phyloP scores from a whole-genome alignment of 1,140 invertebrate species.

The Drosophila busckii region DNA sequence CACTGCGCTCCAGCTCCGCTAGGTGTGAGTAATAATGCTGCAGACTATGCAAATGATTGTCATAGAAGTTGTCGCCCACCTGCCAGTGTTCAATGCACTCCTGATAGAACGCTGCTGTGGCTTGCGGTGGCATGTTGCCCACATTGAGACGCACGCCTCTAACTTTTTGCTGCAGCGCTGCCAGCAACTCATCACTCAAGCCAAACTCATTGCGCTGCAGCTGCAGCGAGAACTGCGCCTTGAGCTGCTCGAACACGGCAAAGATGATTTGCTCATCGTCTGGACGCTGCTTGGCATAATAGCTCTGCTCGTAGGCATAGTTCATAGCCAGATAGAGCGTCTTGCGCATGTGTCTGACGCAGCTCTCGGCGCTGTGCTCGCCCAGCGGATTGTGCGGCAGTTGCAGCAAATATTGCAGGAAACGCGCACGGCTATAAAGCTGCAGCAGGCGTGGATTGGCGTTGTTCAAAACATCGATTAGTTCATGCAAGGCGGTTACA shows the following conservation, averaged over 20 bases:
- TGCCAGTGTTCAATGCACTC: constrained; percentile 26
- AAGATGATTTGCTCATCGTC: constrained; percentile 45
- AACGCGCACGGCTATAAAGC: constrained; percentile 42
- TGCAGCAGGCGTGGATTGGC: constrained; percentile 27
- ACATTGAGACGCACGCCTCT: constrained; percentile 43
- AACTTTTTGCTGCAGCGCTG: constrained; percentile 30
- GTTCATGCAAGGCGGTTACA: constrained; percentile 9
- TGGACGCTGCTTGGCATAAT: constrained; percentile 24
- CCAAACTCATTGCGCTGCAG: constrained; percentile 31
- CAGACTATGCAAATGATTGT: constrained; percentile 52
- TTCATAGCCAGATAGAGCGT: constrained; percentile 60
- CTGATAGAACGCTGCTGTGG: constrained; percentile 27
- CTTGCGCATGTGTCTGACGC: constrained; percentile 43
- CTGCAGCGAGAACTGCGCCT: constrained; percentile 25
- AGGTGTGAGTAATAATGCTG: constrained; percentile 36
- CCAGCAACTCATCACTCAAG: constrained; percentile 18
- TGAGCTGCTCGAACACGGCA: constrained; percentile 46
- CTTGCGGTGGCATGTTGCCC: constrained; percentile 53
- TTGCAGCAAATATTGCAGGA: constrained; percentile 35
- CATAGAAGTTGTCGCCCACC: constrained; percentile 38
- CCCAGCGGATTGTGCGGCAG: constrained; percentile 51
- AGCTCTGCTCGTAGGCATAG: constrained; percentile 50
- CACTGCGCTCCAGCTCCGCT: constrained; percentile 34
- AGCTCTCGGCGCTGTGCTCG: not conserved
- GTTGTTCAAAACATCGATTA: constrained; percentile 31